A percentile compares a stretch with the other conserved stretches of the same genome.
Conservation (phyloP, 2,113 vertebrate species). For the Eidolon helvum region DNA sequence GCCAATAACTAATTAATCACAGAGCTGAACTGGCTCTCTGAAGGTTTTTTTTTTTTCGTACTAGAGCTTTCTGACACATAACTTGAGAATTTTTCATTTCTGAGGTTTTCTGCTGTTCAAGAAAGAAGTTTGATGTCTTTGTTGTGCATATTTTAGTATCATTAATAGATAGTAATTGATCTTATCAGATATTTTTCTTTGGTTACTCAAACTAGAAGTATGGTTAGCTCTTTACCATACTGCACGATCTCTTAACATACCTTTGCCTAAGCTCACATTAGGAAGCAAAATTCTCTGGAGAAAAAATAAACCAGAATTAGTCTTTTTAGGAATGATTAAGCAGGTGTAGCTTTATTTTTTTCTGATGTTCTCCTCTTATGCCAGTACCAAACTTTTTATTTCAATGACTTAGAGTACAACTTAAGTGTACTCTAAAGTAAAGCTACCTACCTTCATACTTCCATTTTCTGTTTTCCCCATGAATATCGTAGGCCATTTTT, state of each 20-base stretch:
- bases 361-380: not conserved
- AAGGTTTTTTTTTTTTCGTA: not conserved
- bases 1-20: not conserved
- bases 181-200: not conserved
- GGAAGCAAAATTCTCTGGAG: not conserved
- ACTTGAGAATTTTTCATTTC: not conserved
- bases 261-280: not conserved
- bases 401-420: not conserved
- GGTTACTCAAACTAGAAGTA: not conserved
- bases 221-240: not conserved
- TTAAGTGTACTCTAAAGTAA: not conserved
- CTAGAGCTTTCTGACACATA: not conserved
- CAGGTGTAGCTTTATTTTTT: not conserved
- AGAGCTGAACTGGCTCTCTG: not conserved
- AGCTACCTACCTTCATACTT: not conserved
- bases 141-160: not conserved
- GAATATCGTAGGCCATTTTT: not conserved
- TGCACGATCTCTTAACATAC: not conserved
- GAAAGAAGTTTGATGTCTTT: not conserved
- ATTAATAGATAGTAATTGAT: not conserved
- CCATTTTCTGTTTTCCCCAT: not conserved
- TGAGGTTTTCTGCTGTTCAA: not conserved
- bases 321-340: not conserved
- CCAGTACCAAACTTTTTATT: not conserved
- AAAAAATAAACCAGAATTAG: constrained; percentile 5